Base-by-base conservation (phyloP, 2,888 invertebrate genomes). In the Drosophila pegasa region DNA sequence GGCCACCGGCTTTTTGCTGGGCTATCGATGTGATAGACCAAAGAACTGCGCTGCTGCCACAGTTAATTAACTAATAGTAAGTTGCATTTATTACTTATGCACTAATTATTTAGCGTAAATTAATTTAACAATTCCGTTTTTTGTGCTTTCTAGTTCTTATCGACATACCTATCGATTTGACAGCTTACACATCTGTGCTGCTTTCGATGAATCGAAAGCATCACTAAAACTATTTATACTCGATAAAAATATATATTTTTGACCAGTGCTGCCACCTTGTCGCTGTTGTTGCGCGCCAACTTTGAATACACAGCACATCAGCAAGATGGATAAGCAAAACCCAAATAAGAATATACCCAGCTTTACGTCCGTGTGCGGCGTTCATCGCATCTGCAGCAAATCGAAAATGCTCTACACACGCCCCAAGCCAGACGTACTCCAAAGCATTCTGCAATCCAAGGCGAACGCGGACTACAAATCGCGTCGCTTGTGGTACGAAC, bases 401-500 rank as follows among this genome's bases (percentile, higher is more conserved):
- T 80, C 77, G 8, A 89, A 90, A 57, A 61, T 91, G 65, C 75
- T 88, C 0, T 90, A 90, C 50, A 91, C 87, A 31, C 83, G 90
- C 9, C 92, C 92, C 35, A 90, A 89, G 45, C 91, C 90, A 1
- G 88, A 89, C 59, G 79, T 84, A 0, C 69, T 91, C 2, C 77
- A 90, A 20, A 82, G 84, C 55, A 91, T 91, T 54, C 62, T 92
- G 18, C 82, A 87, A 22, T 91, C 92, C 1, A 92, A 90, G 67
- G 92, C 92, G 5, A 92, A 92, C 80, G 82, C 91, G 0, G 88
- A 90, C 16, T 92, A 92, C 59, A 90, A 89, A 37, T 87, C 91
- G 0, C 87, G 91, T 12, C 87, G 90, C 18, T 76, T 91, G 9
- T 92, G 92, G 92, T 90, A 91, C 58, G 92, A 92, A 65, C 55